phyloP scores from a whole-genome alignment of 37 sponge, comb jelly and placozoan species.

The Agelas oroides region DNA sequence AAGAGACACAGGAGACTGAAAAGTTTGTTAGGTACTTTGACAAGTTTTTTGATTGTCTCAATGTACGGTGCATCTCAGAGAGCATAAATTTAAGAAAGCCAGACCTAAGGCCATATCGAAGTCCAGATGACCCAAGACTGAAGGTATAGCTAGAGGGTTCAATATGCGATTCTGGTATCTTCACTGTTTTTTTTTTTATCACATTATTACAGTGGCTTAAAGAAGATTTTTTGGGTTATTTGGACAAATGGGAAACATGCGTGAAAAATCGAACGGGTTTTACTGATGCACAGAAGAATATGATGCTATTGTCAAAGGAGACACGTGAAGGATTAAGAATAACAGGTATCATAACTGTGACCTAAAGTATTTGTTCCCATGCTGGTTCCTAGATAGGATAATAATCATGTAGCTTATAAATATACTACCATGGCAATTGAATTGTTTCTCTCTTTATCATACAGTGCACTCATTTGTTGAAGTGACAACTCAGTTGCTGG shows the following conservation, averaged over 20 bases:
- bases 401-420: no score
- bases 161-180: no score
- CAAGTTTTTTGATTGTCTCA: constrained; percentile 58
- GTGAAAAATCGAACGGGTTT: no score
- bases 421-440: no score
- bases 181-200: no score
- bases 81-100: constrained; percentile 9
- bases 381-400: neutral
- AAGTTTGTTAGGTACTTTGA: constrained; percentile 17
- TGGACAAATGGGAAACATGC: constrained; percentile 29
- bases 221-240: constrained; percentile 3
- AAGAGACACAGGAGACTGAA: constrained; percentile 27
- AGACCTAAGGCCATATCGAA: constrained; percentile 53
- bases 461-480: constrained; percentile 41
- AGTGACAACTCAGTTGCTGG: neutral
- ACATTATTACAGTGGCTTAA: constrained; percentile 47
- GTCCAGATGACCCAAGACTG: constrained; percentile 40
- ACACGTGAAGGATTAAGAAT: constrained; percentile 17
- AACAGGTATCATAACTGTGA: neutral
- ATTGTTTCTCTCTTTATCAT: constrained; percentile 17
- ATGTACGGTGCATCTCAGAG: constrained; percentile 41
- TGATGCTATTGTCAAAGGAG: neutral
- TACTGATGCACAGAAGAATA: neutral
- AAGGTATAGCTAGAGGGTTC: neutral
- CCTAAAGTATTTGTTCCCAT: no score